Evolutionary conservation across 2,113 vertebrate species (phyloP), one percentile per base, ranked within the genome.

Genomic region (Limanda limanda): DNA sequence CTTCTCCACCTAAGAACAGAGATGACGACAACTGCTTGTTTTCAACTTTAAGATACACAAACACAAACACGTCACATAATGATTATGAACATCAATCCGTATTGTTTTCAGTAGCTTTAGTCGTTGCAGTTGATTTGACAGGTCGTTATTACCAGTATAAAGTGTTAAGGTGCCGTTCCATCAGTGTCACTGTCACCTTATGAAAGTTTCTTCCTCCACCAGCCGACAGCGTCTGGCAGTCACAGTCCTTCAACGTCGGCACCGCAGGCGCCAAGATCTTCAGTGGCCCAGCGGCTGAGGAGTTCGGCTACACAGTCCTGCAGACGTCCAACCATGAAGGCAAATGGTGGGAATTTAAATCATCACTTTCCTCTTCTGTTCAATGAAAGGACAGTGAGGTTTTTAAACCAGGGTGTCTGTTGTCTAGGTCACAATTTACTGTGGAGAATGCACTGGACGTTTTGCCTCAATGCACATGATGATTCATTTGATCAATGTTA

Each of bases 261-360:
- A 95, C 97, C 3, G 89, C 88, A 68, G 93, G 89, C 72, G 94
- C 95, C 74, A 97, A 96, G 95, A 85, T 96, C 66, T 97, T 97
- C 92, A 94, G 89, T 2, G 97, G 97, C 45, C 91, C 94, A 48
- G 84, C 89, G 21, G 71, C 24, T 24, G 96, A 95, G 54, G 96
- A 97, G 84, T 98, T 98, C 91, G 97, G 97, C 70, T 97, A 98
- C 71, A 63, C 94, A 5, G 92, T 98, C 40, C 95, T 96, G 27
- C 97, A 98, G 78, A 90, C 95, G 12, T 76, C 81, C 85, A 96
- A 96, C 83, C 81, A 93, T 71, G 78, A 94, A 78, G 96, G 95
- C 75, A 96, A 96, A 94, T 98, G 97, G 97, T 97, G 80, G 12
- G 63, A 65, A 47, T 45, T 54, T 3, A 5, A 40, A 11, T 2